These are phyloP conservation scores for Drosophila putrida DNA, from an alignment of 2,888 invertebrate genomes.

Conservation along the genomic window DNA sequence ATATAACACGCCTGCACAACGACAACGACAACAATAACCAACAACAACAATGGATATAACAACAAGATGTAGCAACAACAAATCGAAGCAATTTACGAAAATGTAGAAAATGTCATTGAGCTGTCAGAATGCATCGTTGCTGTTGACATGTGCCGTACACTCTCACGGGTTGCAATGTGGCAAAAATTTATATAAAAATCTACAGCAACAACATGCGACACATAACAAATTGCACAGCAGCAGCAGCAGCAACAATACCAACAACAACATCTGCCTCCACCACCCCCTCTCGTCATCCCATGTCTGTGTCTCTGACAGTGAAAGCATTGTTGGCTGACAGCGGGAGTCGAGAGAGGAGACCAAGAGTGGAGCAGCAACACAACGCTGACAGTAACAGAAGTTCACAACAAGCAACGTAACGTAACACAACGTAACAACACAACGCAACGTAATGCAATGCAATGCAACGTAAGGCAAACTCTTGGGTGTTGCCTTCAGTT, in stretches of 20 bases:
- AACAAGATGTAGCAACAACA: slow-evolving; percentile 52
- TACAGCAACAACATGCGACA: slow-evolving; percentile 50
- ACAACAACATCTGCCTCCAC: neutral
- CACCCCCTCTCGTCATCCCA: neutral
- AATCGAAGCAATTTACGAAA: slow-evolving; percentile 84
- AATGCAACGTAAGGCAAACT: slow-evolving; percentile 42
- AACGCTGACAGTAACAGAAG: slow-evolving; percentile 47
- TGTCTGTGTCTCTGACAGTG: slow-evolving; percentile 67
- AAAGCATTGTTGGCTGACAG: slow-evolving; percentile 82
- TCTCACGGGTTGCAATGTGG: slow-evolving; percentile 48
- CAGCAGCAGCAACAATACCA: slow-evolving; percentile 47
- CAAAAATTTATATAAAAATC: slow-evolving; percentile 72
- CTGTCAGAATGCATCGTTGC: slow-evolving; percentile 82
- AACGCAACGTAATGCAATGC: slow-evolving; percentile 42
- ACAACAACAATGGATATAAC: slow-evolving; percentile 27
- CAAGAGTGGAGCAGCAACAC: slow-evolving; percentile 25
- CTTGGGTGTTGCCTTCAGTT: slow-evolving; percentile 38
- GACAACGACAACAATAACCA: slow-evolving; percentile 18
- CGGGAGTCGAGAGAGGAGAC: slow-evolving; percentile 33
- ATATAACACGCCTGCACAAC: slow-evolving; percentile 55
- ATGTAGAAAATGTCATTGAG: slow-evolving; percentile 84
- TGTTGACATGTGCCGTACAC: slow-evolving; percentile 71
- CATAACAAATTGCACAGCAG: slow-evolving; percentile 61
- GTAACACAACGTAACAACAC: slow-evolving; percentile 60
- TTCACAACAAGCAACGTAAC: slow-evolving; percentile 45